Base-by-base conservation (phyloP, 2,888 invertebrate genomes). In the Sminthurinus aureus region DNA sequence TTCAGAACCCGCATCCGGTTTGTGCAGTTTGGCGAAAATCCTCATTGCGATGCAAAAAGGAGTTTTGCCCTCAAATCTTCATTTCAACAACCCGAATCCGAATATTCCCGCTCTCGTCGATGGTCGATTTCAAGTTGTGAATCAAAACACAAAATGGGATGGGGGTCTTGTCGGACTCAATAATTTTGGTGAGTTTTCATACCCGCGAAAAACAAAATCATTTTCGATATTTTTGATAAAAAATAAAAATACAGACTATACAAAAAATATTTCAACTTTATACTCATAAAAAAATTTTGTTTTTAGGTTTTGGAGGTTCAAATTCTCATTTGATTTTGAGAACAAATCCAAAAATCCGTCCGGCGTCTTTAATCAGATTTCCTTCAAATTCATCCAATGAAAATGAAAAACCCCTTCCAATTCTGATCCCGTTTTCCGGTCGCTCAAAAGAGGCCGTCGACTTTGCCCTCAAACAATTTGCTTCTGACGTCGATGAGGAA, bases 71-170 rank as follows among this genome's bases (percentile, higher is more conserved):
- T 96, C 96, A 26, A 99, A 99, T 91, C 92, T 99, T 84, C 98
- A 99, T 90, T 99, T 93, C 91, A 91, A 93, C 83, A 91, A 90
- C 22, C 97, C 99, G 0, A 99, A 98, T 91, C 92, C 94, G 0
- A 95, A 98, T 90, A 96, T 99, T 84, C 95, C 96, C 13, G 96
- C 96, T 18, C 92, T 99, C 73, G 90, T 91, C 85, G 97, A 98
- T 90, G 98, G 98, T 0, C 92, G 95, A n/a, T 13, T 83, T 11
- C 12, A 82, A 76, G 84, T 84, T 18, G 84, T 84, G 12, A 78
- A 18, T 51, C 22, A 84, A 78, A 81, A 84, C 52, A 77, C 69
- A 20, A 15, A n/a, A 20, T 71, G 75, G 71, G 38, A 75, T 22
- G 84, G 82, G 38, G 69, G 74, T 9, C 20, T 84, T 2, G 67